These are phyloP conservation scores for Drosophila putrida DNA, from an alignment of 2,888 invertebrate genomes.

Conservation along the genomic window DNA sequence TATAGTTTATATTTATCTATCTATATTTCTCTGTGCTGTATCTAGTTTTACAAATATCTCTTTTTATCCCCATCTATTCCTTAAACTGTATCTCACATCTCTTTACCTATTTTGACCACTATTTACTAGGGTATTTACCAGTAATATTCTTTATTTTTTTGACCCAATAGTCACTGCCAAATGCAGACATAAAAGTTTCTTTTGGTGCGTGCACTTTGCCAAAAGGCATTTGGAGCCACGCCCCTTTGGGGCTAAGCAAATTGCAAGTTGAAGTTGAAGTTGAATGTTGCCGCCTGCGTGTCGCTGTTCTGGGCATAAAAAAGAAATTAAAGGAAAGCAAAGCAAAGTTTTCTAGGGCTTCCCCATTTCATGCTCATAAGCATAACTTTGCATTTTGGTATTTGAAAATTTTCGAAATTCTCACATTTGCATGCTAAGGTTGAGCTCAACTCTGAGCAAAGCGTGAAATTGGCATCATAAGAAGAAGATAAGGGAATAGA, in stretches of 20 bases:
- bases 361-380: conserved; percentile 69
- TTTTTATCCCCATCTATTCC: neutral
- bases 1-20: neutral
- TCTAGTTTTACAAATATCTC: no score
- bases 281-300: conserved; percentile 52
- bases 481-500: neutral
- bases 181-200: conserved; percentile 51
- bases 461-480: conserved; percentile 30
- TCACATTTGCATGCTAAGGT: conserved; percentile 39
- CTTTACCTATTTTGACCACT: no score
- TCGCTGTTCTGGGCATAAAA: conserved; percentile 30
- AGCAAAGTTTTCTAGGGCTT: conserved; percentile 36
- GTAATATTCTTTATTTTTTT: neutral
- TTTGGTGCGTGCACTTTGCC: conserved; percentile 46
- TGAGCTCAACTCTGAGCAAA: conserved; percentile 1
- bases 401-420: conserved; percentile 31
- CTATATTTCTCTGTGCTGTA: no score
- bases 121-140: conserved; percentile 5
- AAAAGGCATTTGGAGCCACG: conserved; percentile 24
- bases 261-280: conserved; percentile 39
- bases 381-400: conserved; percentile 57
- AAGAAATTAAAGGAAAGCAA: conserved; percentile 1
- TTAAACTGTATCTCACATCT: no score
- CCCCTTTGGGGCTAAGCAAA: conserved; percentile 45
- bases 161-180: conserved; percentile 22